A percentile compares a stretch with the other conserved stretches of the same genome.
Conservation (phyloP, 2,113 vertebrate genomes). For the Callipepla californica region DNA sequence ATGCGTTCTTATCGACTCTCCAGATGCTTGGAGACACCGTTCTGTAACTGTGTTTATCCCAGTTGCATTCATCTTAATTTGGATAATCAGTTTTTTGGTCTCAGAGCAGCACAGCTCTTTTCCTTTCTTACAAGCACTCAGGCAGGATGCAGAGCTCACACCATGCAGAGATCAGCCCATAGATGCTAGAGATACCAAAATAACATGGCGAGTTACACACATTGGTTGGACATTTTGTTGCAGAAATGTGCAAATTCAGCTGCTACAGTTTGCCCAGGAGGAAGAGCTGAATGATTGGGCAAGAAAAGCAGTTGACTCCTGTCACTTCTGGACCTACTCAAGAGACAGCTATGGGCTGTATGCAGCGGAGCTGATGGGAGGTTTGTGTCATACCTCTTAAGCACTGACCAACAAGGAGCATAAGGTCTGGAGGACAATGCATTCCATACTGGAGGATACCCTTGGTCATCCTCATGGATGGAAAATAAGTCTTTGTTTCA, state of each 20-base stretch:
- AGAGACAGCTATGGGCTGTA: background rate
- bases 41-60: background rate
- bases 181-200: background rate
- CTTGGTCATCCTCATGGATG: background rate
- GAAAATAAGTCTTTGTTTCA: background rate
- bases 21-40: background rate
- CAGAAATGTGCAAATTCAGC: background rate
- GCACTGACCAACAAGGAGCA: fast-evolving
- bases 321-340: background rate
- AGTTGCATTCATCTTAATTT: background rate
- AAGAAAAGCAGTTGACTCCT: background rate
- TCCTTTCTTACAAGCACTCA: background rate
- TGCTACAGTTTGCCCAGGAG: background rate
- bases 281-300: background rate
- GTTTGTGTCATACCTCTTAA: background rate
- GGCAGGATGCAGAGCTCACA: background rate
- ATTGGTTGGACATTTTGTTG: fast-evolving
- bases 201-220: background rate
- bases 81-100: background rate
- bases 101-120: background rate
- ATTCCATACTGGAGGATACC: background rate
- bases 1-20: background rate
- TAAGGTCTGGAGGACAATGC: background rate
- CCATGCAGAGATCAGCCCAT: background rate
- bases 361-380: fast-evolving